Percentiles rank a stretch among this genome's conserved stretches.
Evolutionary conservation across 1,140 invertebrate species (phyloP).

Genomic region (Metopolophium dirhodum): DNA sequence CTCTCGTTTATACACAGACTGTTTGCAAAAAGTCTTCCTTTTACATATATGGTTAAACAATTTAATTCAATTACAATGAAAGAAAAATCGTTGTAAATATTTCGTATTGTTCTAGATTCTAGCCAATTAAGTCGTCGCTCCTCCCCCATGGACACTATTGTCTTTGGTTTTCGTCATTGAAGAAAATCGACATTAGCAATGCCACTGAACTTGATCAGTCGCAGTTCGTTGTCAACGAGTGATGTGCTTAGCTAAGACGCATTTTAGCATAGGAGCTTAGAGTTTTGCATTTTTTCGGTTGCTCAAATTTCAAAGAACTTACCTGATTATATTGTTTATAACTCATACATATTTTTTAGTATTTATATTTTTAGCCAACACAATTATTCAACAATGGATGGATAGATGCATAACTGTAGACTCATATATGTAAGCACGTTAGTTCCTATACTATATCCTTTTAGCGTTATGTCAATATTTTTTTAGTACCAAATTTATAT

Average conservation of each 20-base stretch:
- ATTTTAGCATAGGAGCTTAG: neutral
- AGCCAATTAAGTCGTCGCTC: conserved; percentile 35
- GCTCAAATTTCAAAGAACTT: neutral
- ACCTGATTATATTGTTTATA: neutral
- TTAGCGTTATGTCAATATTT: neutral
- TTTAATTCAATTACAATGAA: conserved; percentile 29
- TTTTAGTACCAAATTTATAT: neutral
- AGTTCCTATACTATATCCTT: neutral
- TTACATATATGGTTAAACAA: conserved; percentile 42
- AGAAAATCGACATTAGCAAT: conserved; percentile 24
- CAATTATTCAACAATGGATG: neutral
- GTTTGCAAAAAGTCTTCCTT: neutral
- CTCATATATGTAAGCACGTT: neutral
- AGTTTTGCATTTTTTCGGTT: neutral
- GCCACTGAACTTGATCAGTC: conserved; percentile 36
- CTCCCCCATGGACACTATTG: neutral
- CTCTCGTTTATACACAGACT: neutral
- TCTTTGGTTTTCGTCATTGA: conserved; percentile 2
- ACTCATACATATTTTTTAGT: neutral
- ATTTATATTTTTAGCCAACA: neutral
- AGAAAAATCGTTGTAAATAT: conserved; percentile 45
- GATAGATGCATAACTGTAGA: neutral
- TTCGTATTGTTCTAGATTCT: conserved; percentile 42
- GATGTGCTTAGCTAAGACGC: neutral
- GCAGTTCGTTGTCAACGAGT: conserved; percentile 15